A percentile compares a stretch with the other conserved stretches of the same genome.
Evolutionary conservation across 2,888 invertebrate species (phyloP).

Genomic region (Mythimna albipuncta): DNA sequence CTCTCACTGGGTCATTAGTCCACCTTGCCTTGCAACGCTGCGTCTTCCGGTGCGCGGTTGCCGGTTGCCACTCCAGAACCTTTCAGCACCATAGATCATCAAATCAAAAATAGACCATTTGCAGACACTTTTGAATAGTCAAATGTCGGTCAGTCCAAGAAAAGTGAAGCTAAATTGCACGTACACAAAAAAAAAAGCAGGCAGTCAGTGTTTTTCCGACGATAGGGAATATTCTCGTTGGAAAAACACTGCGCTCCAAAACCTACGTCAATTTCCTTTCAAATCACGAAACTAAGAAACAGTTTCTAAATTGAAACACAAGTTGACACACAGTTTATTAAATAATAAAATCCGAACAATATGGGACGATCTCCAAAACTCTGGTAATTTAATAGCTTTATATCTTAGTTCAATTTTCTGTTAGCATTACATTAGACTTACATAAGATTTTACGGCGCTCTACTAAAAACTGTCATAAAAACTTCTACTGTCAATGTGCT

Average conservation of each 20-base stretch:
- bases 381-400: constrained; percentile 44
- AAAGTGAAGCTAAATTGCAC: no score
- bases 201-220: no score
- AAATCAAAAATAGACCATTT: no score
- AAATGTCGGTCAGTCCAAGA: no score
- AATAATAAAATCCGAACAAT: constrained; percentile 38
- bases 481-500: constrained; percentile 78
- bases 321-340: background rate
- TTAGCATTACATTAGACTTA: constrained; percentile 71
- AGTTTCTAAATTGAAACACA: background rate
- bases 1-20: no score
- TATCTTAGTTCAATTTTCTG: constrained; percentile 62
- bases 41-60: no score
- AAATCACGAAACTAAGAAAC: background rate
- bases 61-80: no score
- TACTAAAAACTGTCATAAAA: constrained; percentile 79
- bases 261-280: constrained; percentile 1
- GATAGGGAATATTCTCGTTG: background rate
- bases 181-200: no score
- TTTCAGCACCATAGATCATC: no score
- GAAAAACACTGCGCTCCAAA: background rate
- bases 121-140: no score
- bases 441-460: constrained; percentile 73
- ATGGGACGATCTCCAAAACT: constrained; percentile 24
- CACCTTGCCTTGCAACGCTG: no score